Conservation (phyloP, 2,797 vertebrate species). For the Rhinella marina region DNA sequence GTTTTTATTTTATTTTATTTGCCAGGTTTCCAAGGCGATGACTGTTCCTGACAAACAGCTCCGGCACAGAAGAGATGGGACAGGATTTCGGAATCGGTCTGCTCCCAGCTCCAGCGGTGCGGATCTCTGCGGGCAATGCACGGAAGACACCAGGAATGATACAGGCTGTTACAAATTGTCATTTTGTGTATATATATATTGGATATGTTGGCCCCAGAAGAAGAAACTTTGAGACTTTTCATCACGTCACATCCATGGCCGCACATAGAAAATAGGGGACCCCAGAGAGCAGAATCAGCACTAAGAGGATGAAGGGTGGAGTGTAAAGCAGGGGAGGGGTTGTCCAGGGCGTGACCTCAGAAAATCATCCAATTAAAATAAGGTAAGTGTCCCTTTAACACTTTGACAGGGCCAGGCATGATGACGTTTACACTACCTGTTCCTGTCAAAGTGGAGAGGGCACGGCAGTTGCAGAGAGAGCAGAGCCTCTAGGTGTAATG, state of each 20-base stretch:
- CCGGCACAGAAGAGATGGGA: conserved; percentile 29
- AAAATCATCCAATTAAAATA: too few species aligned
- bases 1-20: conserved; percentile 18
- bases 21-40: conserved; percentile 25
- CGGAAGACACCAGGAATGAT: neutral
- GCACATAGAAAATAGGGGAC: neutral
- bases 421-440: too few species aligned
- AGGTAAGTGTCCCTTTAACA: too few species aligned
- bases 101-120: neutral
- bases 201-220: neutral
- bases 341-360: neutral
- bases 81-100: neutral
- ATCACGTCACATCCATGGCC: neutral
- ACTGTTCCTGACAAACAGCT: neutral
- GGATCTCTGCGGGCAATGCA: neutral
- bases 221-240: neutral
- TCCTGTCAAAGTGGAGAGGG: too few species aligned
- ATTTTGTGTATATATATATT: neutral
- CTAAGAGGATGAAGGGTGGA: neutral
- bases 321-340: neutral
- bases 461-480: too few species aligned
- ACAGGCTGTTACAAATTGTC: conserved; percentile 24
- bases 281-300: neutral
- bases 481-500: too few species aligned
- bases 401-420: too few species aligned